Evolutionary conservation across 2,888 invertebrate genomes (phyloP).

Genomic region (Hylaea fasciaria): DNA sequence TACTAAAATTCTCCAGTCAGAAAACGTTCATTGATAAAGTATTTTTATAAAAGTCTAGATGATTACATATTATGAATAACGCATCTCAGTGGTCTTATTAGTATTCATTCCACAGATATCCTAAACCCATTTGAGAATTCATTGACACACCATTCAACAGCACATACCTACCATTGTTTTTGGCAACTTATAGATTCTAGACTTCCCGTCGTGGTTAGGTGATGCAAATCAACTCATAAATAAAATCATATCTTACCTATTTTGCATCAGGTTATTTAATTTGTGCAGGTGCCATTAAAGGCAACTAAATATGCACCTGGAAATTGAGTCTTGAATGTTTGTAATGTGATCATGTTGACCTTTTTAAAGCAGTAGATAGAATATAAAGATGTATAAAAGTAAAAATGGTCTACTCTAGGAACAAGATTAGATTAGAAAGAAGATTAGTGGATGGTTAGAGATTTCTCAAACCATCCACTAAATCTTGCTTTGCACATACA

Average conservation of each 20-base stretch:
- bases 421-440: too few relatives aligned
- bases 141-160: slow-evolving; percentile 6
- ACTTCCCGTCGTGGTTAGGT: slow-evolving; percentile 35
- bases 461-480: too few relatives aligned
- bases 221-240: slow-evolving; percentile 33
- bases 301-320: slow-evolving; percentile 3
- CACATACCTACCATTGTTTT: slow-evolving; percentile 22
- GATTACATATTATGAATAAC: slow-evolving; percentile 1
- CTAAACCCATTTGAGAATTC: slow-evolving; percentile 22
- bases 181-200: slow-evolving; percentile 44
- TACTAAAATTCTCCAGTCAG: too few relatives aligned
- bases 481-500: too few relatives aligned
- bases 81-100: slow-evolving; percentile 10
- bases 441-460: too few relatives aligned
- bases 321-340: too few relatives aligned
- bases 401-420: too few relatives aligned
- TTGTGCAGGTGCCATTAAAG: slow-evolving; percentile 25
- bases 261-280: slow-evolving; percentile 17
- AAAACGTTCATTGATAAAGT: too few relatives aligned
- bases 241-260: slow-evolving; percentile 19
- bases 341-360: too few relatives aligned
- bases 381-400: too few relatives aligned
- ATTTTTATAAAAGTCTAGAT: too few relatives aligned
- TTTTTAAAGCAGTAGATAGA: too few relatives aligned
- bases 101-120: slow-evolving; percentile 24